Conservation (phyloP, 2,888 invertebrate genomes). For the Cyclophora punctaria region DNA sequence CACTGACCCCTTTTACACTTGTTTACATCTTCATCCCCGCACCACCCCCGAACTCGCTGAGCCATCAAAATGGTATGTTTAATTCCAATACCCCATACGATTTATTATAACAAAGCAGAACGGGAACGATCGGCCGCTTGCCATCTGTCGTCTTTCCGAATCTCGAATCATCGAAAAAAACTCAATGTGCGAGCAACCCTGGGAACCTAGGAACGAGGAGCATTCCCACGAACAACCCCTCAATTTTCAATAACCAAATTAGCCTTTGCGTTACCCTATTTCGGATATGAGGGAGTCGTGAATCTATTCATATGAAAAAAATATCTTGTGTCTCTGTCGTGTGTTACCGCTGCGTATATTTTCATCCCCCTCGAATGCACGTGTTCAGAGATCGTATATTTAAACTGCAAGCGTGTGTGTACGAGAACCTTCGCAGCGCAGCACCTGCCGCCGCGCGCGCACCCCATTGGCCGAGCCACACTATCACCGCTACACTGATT, state of each 20-base stretch:
- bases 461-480: conserved; percentile 60
- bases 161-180: conserved; percentile 68
- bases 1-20: conserved; percentile 75
- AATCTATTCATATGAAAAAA: conserved; percentile 72
- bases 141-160: conserved; percentile 74
- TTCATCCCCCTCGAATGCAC: conserved; percentile 73
- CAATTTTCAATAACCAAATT: conserved; percentile 77
- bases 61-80: conserved; percentile 73
- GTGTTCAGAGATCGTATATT: conserved; percentile 71
- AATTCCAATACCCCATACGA: conserved; percentile 71
- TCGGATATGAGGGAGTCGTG: conserved; percentile 74
- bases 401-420: conserved; percentile 54
- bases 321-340: conserved; percentile 51
- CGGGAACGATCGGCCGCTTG: conserved; percentile 68
- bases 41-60: conserved; percentile 52
- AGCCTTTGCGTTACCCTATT: conserved; percentile 77
- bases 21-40: conserved; percentile 73
- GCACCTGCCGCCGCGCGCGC: conserved; percentile 69
- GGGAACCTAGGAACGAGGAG: conserved; percentile 78
- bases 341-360: conserved; percentile 32
- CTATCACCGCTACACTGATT: conserved; percentile 75
- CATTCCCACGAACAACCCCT: conserved; percentile 81
- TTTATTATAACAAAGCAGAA: conserved; percentile 70
- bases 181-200: conserved; percentile 75
- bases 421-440: conserved; percentile 50